phyloP scores from a whole-genome alignment of 1,140 invertebrate species.

The Drosophila asahinai region DNA sequence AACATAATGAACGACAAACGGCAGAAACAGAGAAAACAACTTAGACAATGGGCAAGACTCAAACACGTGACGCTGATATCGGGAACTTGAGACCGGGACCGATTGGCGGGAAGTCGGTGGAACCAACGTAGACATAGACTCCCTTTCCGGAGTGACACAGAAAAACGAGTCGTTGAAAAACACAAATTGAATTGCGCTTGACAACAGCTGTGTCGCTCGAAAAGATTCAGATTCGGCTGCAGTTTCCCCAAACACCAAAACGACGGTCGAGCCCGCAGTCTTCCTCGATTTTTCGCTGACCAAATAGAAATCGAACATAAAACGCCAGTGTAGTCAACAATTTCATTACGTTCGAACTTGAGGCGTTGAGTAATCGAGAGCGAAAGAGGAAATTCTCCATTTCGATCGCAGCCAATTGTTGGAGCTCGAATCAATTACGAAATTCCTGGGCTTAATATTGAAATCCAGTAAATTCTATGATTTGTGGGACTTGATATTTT shows the following conservation, averaged over 20 bases:
- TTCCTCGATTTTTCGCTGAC: conserved; percentile 53
- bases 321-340: conserved; percentile 20
- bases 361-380: conserved; percentile 23
- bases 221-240: conserved; percentile 7
- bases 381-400: conserved; percentile 32
- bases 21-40: conserved; percentile 46
- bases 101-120: background rate
- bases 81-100: background rate
- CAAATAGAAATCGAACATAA: conserved; percentile 42
- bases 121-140: conserved; percentile 8
- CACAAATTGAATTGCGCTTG: conserved; percentile 56
- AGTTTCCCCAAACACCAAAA: background rate
- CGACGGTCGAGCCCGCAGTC: background rate
- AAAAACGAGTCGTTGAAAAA: conserved; percentile 59
- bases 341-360: conserved; percentile 15
- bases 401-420: conserved; percentile 23
- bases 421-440: background rate
- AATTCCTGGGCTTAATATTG: background rate
- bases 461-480: too few relatives aligned
- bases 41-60: conserved; percentile 45
- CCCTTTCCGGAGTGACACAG: conserved; percentile 58
- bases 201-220: conserved; percentile 42
- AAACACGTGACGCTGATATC: conserved; percentile 64
- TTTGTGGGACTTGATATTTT: background rate
- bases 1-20: conserved; percentile 34